These are phyloP conservation scores for Aleadryas rufinucha DNA, from an alignment of 2,113 vertebrate genomes.

Conservation along the genomic window DNA sequence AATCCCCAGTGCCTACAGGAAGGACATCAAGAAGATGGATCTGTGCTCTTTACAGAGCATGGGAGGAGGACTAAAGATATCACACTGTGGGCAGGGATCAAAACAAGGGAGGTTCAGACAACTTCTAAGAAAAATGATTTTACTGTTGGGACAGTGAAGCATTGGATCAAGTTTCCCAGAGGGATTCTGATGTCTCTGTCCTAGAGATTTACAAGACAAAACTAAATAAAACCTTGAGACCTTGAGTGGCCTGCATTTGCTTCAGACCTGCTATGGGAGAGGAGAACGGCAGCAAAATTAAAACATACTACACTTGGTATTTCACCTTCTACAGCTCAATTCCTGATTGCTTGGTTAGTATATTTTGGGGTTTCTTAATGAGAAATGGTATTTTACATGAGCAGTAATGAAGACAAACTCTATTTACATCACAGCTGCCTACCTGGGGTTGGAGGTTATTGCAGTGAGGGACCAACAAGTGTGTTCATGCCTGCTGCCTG, in stretches of 20 bases:
- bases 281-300: not conserved
- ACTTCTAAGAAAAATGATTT: not conserved
- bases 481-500: not conserved
- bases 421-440: not conserved
- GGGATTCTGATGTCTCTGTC: not conserved
- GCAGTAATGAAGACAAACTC: not conserved
- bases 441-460: not conserved
- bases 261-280: not conserved
- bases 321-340: not conserved
- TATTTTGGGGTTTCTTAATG: not conserved
- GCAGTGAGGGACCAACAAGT: not conserved
- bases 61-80: not conserved
- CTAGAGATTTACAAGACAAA: not conserved
- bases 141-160: not conserved
- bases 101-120: not conserved
- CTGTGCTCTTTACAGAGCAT: not conserved
- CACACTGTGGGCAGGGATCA: not conserved
- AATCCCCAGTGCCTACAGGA: not conserved
- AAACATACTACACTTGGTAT: not conserved
- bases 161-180: not conserved
- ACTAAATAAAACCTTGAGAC: not conserved
- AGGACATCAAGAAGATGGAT: not conserved
- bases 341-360: not conserved
- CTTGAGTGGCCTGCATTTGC: not conserved
- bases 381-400: not conserved